Evolutionary conservation across 2,113 vertebrate genomes (phyloP), one percentile per base, ranked within the genome.

Genomic region (Hypocryptadius cinnamomeus): DNA sequence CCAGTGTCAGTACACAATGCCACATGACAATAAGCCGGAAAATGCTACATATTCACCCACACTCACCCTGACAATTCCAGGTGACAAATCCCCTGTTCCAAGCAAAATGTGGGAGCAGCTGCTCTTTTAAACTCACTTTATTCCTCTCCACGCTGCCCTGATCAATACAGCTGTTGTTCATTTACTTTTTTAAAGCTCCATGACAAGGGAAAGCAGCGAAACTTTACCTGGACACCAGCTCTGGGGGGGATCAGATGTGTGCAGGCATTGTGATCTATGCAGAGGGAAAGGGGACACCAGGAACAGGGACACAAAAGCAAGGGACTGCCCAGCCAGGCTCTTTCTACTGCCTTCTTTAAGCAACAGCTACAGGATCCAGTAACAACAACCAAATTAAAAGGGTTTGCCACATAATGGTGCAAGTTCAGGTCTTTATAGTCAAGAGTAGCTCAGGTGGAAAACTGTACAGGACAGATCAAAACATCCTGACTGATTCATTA

Each of bases 281-380:
- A 16, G 72, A 23, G 53, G 50, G 94, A 94, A 95, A 96, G 92
- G 51, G 78, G 90, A 96, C 82, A 94, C 94, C 93, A 54, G 70
- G 14, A 95, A 33, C 4, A n/a, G 10, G 50, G 33, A 65, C 23
- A 73, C 66, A 68, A 69, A 90, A 83, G 78, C 54, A 44, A 72
- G 28, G 30, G 35, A 57, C 80, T 91, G 27, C 70, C 54, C 11
- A 53, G 22, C 37, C 35, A 33, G 30, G 37, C 25, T 73, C 65
- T 25, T 57, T 45, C 53, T 73, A 3, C 30, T 18, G 7, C 25
- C 50, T 87, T 53, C 79, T 39, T 87, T 37, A 92, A 89, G 63
- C 60, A 77, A 85, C 9, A 91, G 11, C 61, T 23, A 44, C n/a
- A 76, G 68, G 54, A 87, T 68, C 68, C 53, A 79, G 42, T 39